Evolutionary conservation across 2,888 invertebrate species (phyloP), one percentile per base, ranked within the genome.

Genomic region (Pardosa pseudoannulata): DNA sequence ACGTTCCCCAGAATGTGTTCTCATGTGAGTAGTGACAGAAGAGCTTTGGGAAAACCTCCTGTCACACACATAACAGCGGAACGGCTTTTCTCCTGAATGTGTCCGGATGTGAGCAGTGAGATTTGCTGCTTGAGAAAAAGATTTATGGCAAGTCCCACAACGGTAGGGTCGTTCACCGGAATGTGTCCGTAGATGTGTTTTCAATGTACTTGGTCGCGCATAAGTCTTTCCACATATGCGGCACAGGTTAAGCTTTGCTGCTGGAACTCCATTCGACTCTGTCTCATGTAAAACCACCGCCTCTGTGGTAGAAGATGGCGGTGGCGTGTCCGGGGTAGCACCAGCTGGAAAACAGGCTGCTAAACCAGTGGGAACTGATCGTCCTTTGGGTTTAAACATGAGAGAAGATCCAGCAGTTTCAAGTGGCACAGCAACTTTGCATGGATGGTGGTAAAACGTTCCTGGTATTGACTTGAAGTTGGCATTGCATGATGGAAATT

Each of bases 81-180:
- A 99, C 0, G 99, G 99, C 92, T 99, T 99, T 92, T 97, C 97
- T 28, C 96, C 96, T 75, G 94, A 95, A 91, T 96, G 93, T 91
- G 99, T 98, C 90, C 98, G 94, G 88, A 98, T 68, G 50, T 88
- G 99, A 92, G 99, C 99, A 75, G 99, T 99, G 81, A 99, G 93
- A 1, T 99, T 99, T 46, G 98, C 98, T 91, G 98, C 98, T 92
- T 99, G 99, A 5, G 98, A 98, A 92, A 99, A 99, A 1, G 98
- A 98, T 92, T 99, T 99, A 91, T 97, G 97, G 93, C 99, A 99
- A 90, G 97, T 95, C 89, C 96, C 94, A 92, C 99, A 99, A 88
- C 90, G 89, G 92, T 97, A 96, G 0, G 97, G 97, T 90, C 98
- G 94, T 92, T 99, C 98, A 0, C 98, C 98, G 1, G 97, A 96